phyloP scores from a whole-genome alignment of 2,888 invertebrate species.

The Noctuana brunneofusca region DNA sequence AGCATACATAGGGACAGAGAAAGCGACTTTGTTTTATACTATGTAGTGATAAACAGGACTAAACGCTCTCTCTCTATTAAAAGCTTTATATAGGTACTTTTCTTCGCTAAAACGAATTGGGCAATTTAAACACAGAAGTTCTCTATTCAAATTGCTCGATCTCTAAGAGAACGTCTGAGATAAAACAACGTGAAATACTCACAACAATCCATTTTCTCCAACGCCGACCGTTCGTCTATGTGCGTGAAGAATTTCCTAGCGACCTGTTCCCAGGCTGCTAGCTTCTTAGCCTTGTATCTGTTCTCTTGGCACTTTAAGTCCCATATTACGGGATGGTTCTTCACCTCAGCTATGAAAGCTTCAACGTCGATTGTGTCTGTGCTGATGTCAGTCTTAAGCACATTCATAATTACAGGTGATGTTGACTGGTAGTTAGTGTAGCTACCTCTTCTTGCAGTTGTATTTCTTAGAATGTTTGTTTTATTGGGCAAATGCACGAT shows the following conservation, averaged over 20 bases:
- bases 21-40: too few species aligned
- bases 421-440: not conserved
- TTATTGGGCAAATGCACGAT: too few species aligned
- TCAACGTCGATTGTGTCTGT: constrained; percentile 52
- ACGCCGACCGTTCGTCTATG: constrained; percentile 54
- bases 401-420: constrained; percentile 36
- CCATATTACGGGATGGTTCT: constrained; percentile 65
- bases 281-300: constrained; percentile 51
- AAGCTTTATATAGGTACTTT: too few species aligned
- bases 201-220: constrained; percentile 62
- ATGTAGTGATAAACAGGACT: too few species aligned
- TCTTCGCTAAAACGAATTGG: too few species aligned
- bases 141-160: too few species aligned
- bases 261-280: constrained; percentile 60
- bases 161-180: not conserved
- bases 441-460: too few species aligned
- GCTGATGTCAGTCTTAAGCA: not conserved
- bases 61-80: too few species aligned
- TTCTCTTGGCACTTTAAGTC: constrained; percentile 55
- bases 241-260: constrained; percentile 59
- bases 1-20: too few species aligned
- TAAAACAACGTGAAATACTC: constrained; percentile 46
- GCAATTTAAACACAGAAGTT: too few species aligned
- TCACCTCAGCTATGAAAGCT: constrained; percentile 64
- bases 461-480: not conserved